Conservation (phyloP, 1,140 invertebrate species). For the Penaeus japonicus region DNA sequence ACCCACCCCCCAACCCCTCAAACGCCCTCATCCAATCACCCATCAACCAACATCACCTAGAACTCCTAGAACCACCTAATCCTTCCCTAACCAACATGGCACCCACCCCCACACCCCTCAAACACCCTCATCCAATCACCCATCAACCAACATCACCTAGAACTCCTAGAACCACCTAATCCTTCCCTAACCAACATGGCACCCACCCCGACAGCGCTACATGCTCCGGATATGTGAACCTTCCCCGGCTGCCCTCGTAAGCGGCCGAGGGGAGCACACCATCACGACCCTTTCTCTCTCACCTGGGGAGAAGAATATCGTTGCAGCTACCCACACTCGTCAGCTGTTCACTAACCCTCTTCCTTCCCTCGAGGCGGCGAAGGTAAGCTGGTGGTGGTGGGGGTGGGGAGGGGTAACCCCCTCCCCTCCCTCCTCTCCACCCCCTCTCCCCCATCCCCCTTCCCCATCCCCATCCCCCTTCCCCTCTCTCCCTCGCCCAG, state of each 20-base stretch:
- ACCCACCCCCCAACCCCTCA: no score
- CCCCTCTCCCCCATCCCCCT: no score
- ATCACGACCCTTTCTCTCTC: conserved; percentile 45
- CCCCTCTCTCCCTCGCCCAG: no score
- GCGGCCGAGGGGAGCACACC: conserved; percentile 54
- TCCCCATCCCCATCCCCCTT: no score
- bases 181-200: no score
- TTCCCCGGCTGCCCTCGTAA: conserved; percentile 50
- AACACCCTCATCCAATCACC: not conserved
- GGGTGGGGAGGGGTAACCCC: not conserved
- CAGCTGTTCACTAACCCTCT: conserved; percentile 57
- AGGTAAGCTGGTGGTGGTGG: conserved; percentile 8
- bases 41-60: not conserved
- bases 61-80: no score
- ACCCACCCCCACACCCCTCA: no score
- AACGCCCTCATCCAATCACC: not conserved
- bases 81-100: no score
- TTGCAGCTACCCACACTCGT: conserved; percentile 49
- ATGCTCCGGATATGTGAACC: conserved; percentile 48
- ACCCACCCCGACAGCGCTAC: no score
- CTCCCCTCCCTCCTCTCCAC: no score
- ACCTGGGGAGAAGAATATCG: conserved; percentile 39
- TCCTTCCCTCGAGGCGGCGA: conserved; percentile 46
- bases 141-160: not conserved
- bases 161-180: no score